Evolutionary conservation across 1,140 invertebrate species (phyloP).

Genomic region (Drosophila miranda): DNA sequence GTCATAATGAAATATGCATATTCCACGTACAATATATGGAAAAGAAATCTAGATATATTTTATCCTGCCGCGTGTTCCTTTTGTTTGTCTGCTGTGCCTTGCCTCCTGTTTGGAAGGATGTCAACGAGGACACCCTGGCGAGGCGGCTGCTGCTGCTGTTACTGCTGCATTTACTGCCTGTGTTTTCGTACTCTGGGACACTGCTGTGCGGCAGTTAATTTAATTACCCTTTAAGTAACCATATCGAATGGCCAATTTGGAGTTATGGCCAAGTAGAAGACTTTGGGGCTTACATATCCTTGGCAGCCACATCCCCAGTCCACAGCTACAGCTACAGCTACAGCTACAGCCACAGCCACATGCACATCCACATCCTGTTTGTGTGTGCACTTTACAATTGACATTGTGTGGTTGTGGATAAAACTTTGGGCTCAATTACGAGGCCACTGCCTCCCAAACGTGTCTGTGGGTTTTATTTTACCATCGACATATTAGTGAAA

Average conservation of each 20-base stretch:
- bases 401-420: constrained; percentile 30
- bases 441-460: constrained; percentile 43
- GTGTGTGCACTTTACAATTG: constrained; percentile 59
- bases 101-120: constrained; percentile 37
- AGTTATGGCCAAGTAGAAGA: constrained; percentile 42
- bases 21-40: constrained; percentile 3
- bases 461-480: constrained; percentile 69
- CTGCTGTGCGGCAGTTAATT: constrained; percentile 71
- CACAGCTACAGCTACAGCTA: not conserved
- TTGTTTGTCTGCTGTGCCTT: constrained; percentile 39
- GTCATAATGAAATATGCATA: constrained; percentile 78
- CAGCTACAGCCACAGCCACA: not conserved
- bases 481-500: constrained; percentile 68
- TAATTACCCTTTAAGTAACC: constrained; percentile 82
- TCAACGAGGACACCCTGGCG: constrained; percentile 63
- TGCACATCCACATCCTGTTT: constrained; percentile 7
- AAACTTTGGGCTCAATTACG: constrained; percentile 63
- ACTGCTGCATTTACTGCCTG: constrained; percentile 2
- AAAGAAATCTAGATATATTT: constrained; percentile 33
- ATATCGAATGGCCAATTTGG: constrained; percentile 76
- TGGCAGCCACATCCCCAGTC: constrained; percentile 9
- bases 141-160: constrained; percentile 18
- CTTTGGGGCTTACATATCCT: constrained; percentile 22
- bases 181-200: not conserved
- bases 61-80: constrained; percentile 28